These are phyloP conservation scores for Bostrychus sinensis DNA, from an alignment of 2,113 vertebrate genomes.

Conservation along the genomic window DNA sequence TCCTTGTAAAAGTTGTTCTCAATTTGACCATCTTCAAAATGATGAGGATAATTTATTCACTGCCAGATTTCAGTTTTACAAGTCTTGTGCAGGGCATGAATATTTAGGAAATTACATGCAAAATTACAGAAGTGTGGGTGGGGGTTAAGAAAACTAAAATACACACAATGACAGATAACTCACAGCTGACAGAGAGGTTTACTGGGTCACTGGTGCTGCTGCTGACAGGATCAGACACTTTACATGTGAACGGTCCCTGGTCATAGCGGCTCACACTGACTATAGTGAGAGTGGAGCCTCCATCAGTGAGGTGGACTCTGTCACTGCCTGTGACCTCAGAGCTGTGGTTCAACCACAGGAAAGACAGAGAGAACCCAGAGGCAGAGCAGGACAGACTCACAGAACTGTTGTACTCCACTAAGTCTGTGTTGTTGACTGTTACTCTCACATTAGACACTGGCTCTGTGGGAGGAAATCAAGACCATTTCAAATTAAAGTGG, in stretches of 20 bases:
- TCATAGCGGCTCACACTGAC: constrained; percentile 46
- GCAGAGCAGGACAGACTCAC: constrained; percentile 46
- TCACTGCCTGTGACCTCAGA: constrained; percentile 50
- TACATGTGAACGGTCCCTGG: constrained; percentile 28
- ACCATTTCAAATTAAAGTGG: too few relatives aligned
- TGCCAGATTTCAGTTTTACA: too few relatives aligned
- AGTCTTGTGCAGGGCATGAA: too few relatives aligned
- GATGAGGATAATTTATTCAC: too few relatives aligned
- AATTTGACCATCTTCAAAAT: too few relatives aligned
- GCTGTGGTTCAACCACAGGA: constrained; percentile 64
- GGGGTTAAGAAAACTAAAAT: too few relatives aligned
- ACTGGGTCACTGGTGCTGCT: background rate
- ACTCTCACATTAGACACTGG: constrained; percentile 20
- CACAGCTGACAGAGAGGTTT: constrained; percentile 40
- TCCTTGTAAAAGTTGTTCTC: too few relatives aligned
- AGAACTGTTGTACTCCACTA: constrained; percentile 41
- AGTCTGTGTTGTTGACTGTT: background rate
- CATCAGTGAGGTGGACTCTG: constrained; percentile 51
- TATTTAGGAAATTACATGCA: too few relatives aligned
- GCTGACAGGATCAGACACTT: constrained; percentile 32
- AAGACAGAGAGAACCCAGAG: constrained; percentile 46
- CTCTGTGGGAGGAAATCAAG: constrained; percentile 25
- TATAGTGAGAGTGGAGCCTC: constrained; percentile 45
- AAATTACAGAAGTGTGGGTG: too few relatives aligned
- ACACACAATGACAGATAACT: too few relatives aligned